Percentiles rank a stretch among this genome's conserved stretches.
phyloP scores from a whole-genome alignment of 1,140 invertebrate genomes.

The Archegozetes longisetosus region DNA sequence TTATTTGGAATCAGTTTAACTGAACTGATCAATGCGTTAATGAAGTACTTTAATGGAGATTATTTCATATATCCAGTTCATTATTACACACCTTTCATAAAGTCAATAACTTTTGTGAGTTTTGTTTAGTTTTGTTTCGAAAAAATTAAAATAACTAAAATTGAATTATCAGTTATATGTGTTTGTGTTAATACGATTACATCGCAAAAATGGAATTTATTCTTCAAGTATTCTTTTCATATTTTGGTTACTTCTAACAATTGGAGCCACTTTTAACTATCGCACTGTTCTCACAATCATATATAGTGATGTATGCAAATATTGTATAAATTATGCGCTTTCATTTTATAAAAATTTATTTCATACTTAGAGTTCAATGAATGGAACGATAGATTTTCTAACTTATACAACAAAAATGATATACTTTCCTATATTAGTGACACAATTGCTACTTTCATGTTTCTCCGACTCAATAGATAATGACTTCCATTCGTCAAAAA shows the following conservation, averaged over 20 bases:
- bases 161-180: conserved; percentile 3
- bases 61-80: no score
- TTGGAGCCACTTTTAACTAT: conserved; percentile 7
- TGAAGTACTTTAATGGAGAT: no score
- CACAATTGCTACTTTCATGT: conserved; percentile 62
- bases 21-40: neutral
- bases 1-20: neutral
- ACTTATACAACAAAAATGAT: conserved; percentile 62
- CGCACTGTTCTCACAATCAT: conserved; percentile 3
- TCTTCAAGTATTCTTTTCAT: conserved; percentile 13
- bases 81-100: conserved; percentile 8
- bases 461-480: conserved; percentile 43
- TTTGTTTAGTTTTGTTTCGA: neutral
- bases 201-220: conserved; percentile 14
- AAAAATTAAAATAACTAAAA: neutral
- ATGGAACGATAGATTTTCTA: no score
- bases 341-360: no score
- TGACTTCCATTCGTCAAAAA: neutral
- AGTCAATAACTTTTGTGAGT: conserved; percentile 9
- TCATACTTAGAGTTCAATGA: no score
- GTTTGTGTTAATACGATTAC: neutral
- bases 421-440: conserved; percentile 52
- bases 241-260: conserved; percentile 8
- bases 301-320: no score
- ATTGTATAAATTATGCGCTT: no score